Percentiles rank a stretch among this genome's conserved stretches.
These are phyloP conservation scores for Mycetomoellerius zeteki DNA, from an alignment of 1,140 invertebrate genomes.

Conservation along the genomic window DNA sequence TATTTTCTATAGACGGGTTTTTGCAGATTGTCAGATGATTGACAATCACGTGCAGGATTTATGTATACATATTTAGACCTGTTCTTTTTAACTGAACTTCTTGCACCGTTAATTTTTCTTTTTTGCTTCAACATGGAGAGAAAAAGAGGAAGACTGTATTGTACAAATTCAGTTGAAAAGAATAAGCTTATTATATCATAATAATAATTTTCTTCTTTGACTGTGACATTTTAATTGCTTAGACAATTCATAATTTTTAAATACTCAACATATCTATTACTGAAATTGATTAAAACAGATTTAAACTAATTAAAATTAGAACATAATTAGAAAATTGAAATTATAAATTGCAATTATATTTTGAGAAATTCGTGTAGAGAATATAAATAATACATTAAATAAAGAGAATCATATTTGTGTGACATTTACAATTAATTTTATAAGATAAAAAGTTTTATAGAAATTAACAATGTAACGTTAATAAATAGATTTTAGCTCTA, in stretches of 20 bases:
- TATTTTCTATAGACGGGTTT: constrained; percentile 67
- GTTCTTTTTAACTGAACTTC: too few species aligned
- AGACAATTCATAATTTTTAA: background rate
- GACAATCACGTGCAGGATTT: background rate
- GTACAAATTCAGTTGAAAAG: too few species aligned
- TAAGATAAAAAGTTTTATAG: background rate
- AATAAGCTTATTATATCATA: background rate
- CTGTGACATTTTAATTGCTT: background rate
- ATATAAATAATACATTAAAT: background rate
- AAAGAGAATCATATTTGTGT: background rate
- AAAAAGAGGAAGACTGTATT: too few species aligned
- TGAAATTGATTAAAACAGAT: too few species aligned
- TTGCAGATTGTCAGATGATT: background rate
- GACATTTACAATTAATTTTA: constrained; percentile 8
- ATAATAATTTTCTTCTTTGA: background rate
- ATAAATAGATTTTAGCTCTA: background rate
- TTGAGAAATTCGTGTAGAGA: background rate
- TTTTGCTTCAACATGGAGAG: too few species aligned
- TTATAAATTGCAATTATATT: background rate
- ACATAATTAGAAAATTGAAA: background rate
- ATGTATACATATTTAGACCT: too few species aligned
- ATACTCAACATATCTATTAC: too few species aligned
- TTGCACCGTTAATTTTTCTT: too few species aligned
- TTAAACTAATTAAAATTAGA: too few species aligned
- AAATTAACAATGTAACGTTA: background rate